phyloP scores from a whole-genome alignment of 2,888 invertebrate species.

The Fragum fragum region DNA sequence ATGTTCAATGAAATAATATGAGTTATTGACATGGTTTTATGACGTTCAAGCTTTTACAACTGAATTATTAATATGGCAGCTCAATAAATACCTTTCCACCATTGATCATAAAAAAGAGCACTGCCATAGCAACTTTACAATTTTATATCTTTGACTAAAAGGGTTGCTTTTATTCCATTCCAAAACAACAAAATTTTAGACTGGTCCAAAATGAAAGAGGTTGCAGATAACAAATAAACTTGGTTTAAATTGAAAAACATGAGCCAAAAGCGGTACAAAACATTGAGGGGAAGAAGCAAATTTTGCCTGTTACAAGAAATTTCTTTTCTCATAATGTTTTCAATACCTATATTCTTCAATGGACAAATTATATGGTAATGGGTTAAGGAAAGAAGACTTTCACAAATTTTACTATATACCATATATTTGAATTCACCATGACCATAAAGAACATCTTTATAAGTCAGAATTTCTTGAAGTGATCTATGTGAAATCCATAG shows the following conservation, averaged over 20 bases:
- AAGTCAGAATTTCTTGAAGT: too few species aligned
- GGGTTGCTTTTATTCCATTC: not conserved
- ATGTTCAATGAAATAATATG: too few species aligned
- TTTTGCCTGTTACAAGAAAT: not conserved
- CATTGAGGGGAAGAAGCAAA: not conserved
- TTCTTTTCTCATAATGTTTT: conserved; percentile 12
- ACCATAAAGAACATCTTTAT: too few species aligned
- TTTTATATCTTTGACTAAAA: too few species aligned
- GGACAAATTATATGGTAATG: too few species aligned
- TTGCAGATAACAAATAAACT: not conserved
- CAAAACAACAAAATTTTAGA: not conserved
- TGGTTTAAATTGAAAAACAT: too few species aligned
- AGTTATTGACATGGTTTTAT: not conserved
- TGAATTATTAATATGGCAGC: not conserved
- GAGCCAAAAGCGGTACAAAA: not conserved
- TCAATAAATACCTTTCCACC: not conserved
- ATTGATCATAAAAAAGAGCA: not conserved
- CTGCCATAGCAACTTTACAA: too few species aligned
- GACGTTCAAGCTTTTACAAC: not conserved
- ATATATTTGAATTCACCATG: too few species aligned
- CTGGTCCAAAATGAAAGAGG: not conserved
- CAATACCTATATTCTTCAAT: not conserved
- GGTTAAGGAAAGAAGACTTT: too few species aligned
- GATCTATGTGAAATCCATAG: too few species aligned
- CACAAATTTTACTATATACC: too few species aligned